Conservation (phyloP, 2,113 vertebrate species). For the Triplophysa rosa region DNA sequence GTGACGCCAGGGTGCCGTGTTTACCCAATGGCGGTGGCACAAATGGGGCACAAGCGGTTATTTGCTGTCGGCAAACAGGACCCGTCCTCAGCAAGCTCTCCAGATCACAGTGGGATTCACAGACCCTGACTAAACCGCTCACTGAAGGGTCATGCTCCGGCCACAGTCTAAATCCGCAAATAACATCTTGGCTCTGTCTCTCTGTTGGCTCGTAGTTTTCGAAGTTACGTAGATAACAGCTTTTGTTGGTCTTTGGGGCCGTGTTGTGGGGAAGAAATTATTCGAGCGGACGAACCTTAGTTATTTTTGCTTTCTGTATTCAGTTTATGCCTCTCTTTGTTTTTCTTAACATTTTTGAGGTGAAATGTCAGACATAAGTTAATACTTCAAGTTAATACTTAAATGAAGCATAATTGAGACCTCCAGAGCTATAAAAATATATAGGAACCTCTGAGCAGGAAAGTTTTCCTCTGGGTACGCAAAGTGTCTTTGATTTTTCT, state of each 20-base stretch:
- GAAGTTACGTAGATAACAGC: neutral
- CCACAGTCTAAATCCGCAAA: neutral
- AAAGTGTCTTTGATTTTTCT: conserved; percentile 20
- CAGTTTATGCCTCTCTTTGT: too few species aligned
- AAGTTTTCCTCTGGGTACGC: neutral
- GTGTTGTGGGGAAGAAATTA: too few species aligned
- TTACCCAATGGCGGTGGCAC: conserved; percentile 62
- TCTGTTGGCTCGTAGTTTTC: neutral
- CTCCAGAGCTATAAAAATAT: too few species aligned
- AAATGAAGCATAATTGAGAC: too few species aligned
- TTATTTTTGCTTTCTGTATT: too few species aligned
- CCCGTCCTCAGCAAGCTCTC: conserved; percentile 54
- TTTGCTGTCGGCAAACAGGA: conserved; percentile 75
- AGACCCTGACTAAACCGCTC: neutral
- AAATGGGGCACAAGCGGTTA: conserved; percentile 65
- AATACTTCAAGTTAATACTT: too few species aligned
- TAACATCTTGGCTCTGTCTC: neutral
- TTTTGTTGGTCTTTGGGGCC: neutral
- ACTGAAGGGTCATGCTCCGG: neutral
- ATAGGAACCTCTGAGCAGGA: too few species aligned
- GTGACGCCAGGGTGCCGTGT: conserved; percentile 65
- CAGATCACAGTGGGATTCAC: neutral
- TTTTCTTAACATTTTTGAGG: too few species aligned
- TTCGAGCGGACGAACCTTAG: too few species aligned
- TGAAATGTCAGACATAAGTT: too few species aligned